Base-by-base conservation (phyloP, 2,797 vertebrate species). In the Lithobates sylvaticus region DNA sequence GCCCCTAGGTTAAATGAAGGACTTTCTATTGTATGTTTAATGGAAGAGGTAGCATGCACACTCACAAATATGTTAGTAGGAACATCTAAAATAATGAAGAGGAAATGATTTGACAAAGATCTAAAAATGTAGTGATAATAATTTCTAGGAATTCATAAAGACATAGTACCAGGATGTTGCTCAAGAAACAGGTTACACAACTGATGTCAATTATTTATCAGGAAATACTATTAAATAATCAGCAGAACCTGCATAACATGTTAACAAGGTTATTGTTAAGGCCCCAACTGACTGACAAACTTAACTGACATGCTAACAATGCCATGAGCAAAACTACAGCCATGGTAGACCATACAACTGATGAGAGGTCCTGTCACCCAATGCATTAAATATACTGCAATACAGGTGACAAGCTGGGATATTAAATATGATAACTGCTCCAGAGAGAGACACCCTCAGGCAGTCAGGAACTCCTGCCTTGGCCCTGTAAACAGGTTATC, bases 171-270 rank as follows among this genome's bases (percentile, higher is more conserved):
- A 70, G 5, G 5, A 7, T 32, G 34, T 68, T 76, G 42, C 61
- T 76, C 72, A 83, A 83, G 70, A 83, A 83, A 75, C 72, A 50
- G 42, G 81, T 83, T 75, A 69, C 29, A 69, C 81, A 75, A 68
- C 72, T 26, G 50, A 16, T 54, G 15, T 54, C 50, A 70, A 69
- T 32, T 70, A 80, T 50, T 80, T 70, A 27, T 47, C 64, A 47
- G 65, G 42, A 80, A 70, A 70, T 27, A 29, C 68, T 50, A 32
- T 34, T 50, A n/a, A 70, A 70, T 70, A 80, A 70, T 80, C 39
- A 70, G 65, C 64, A 27, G 18, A 69, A 79, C 65, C 65, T 23
- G 65, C 21, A 69, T 34, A 69, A 79, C 65, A 47, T 69, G 78
- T 69, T 69, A 44, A 68, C 12, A 42, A 29, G 77, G 77, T 61